A percentile compares a stretch with the other conserved stretches of the same genome.
Evolutionary conservation across 2,113 vertebrate genomes (phyloP).

Genomic region (Ophthalmolycus amberensis): DNA sequence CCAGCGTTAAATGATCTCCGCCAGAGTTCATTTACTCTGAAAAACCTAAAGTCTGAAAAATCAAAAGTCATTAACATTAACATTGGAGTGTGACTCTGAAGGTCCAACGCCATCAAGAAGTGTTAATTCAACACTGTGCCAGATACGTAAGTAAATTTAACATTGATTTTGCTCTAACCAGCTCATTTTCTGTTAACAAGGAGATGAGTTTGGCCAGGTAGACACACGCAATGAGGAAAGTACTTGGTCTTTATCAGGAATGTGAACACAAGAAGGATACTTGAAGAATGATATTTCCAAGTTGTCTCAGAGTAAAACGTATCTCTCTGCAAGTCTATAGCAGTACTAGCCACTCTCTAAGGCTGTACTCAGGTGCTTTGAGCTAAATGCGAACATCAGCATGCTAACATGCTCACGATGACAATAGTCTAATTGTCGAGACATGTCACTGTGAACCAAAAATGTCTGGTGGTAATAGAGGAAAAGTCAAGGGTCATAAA

Average conservation of each 20-base stretch:
- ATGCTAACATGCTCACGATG: no score
- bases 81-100: background rate
- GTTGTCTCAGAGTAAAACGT: background rate
- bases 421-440: background rate
- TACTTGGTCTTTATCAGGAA: background rate
- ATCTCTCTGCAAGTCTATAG: background rate
- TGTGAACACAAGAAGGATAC: background rate
- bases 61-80: conserved; percentile 28
- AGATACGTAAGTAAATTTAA: conserved; percentile 10
- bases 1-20: background rate
- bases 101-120: background rate
- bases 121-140: conserved; percentile 6
- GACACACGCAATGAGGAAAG: background rate
- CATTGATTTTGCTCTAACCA: background rate
- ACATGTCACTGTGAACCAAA: background rate
- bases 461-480: background rate
- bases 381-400: no score
- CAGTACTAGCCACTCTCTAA: no score
- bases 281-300: background rate
- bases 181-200: background rate
- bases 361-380: no score
- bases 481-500: background rate
- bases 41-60: conserved; percentile 5
- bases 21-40: conserved; percentile 8
- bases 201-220: background rate